phyloP scores from a whole-genome alignment of 2,113 vertebrate genomes.

The Prochilodus magdalenae region DNA sequence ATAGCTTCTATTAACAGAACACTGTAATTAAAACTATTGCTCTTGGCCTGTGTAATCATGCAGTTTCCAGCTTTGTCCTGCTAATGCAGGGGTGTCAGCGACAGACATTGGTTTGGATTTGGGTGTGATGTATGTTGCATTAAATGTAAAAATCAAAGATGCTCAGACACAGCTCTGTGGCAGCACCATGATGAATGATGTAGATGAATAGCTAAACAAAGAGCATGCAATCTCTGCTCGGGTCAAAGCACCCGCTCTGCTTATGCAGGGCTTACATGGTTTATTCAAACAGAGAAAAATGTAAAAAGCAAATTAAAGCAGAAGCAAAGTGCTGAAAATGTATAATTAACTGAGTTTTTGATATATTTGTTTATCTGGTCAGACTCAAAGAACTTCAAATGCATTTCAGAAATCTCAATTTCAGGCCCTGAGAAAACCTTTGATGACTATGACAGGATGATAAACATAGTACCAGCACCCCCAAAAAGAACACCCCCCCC shows the following conservation, averaged over 20 bases:
- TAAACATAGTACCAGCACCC: no score
- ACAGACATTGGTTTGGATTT: slow-evolving; percentile 26
- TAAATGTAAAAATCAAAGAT: slow-evolving; percentile 52
- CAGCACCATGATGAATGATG: slow-evolving; percentile 41
- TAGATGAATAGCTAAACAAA: slow-evolving; percentile 40
- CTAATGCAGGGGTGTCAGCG: slow-evolving; percentile 25
- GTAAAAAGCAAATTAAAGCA: not conserved
- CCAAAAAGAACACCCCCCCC: no score
- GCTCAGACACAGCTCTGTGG: slow-evolving; percentile 39
- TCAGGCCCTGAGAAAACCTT: not conserved
- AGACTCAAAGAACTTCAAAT: not conserved
- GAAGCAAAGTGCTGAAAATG: not conserved
- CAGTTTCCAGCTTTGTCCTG: not conserved
- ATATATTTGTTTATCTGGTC: not conserved
- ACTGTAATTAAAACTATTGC: not conserved
- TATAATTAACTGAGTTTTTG: not conserved
- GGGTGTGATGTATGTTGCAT: slow-evolving; percentile 39
- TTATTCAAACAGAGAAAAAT: slow-evolving; percentile 21
- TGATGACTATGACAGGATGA: no score
- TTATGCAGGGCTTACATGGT: slow-evolving; percentile 35
- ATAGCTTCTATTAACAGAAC: not conserved
- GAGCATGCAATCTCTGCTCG: slow-evolving; percentile 42
- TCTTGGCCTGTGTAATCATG: slow-evolving; percentile 9
- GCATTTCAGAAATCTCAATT: not conserved
- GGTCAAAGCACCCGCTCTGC: slow-evolving; percentile 36